Evolutionary conservation across 2,888 invertebrate species (phyloP).

Genomic region (Tholera decimalis): DNA sequence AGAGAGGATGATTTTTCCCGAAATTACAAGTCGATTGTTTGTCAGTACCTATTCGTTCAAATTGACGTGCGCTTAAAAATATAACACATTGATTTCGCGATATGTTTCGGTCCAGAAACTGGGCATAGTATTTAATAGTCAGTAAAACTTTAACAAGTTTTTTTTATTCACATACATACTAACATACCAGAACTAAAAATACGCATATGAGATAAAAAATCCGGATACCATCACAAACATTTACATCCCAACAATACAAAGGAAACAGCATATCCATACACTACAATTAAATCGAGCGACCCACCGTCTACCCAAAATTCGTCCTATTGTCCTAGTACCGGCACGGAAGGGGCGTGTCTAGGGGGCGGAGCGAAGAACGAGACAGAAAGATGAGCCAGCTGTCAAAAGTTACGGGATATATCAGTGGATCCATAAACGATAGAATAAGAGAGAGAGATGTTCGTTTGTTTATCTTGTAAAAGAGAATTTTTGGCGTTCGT

Average conservation of each 20-base stretch:
- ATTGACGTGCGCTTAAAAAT: neutral
- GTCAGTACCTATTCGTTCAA: neutral
- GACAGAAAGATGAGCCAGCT: slow-evolving; percentile 83
- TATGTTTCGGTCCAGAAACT: neutral
- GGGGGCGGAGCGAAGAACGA: slow-evolving; percentile 72
- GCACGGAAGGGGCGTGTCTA: slow-evolving; percentile 81
- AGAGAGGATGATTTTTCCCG: too few species aligned
- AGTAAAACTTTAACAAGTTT: neutral
- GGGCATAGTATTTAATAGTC: too few species aligned
- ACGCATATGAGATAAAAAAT: slow-evolving; percentile 10
- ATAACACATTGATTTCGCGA: neutral
- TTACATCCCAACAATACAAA: slow-evolving; percentile 38
- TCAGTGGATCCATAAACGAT: slow-evolving; percentile 40
- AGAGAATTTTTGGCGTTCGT: slow-evolving; percentile 33
- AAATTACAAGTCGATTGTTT: too few species aligned
- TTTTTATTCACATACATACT: neutral
- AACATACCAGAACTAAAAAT: slow-evolving; percentile 7
- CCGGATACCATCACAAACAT: slow-evolving; percentile 40
- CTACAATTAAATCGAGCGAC: slow-evolving; percentile 32
- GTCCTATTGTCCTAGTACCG: slow-evolving; percentile 77
- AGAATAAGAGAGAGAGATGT: slow-evolving; percentile 57
- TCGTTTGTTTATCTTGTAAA: slow-evolving; percentile 18
- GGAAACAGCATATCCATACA: slow-evolving; percentile 29
- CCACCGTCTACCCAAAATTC: slow-evolving; percentile 52
- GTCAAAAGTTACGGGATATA: slow-evolving; percentile 59